Evolutionary conservation across 1,140 invertebrate genomes (phyloP).

Genomic region (Lasaia peninsularis): DNA sequence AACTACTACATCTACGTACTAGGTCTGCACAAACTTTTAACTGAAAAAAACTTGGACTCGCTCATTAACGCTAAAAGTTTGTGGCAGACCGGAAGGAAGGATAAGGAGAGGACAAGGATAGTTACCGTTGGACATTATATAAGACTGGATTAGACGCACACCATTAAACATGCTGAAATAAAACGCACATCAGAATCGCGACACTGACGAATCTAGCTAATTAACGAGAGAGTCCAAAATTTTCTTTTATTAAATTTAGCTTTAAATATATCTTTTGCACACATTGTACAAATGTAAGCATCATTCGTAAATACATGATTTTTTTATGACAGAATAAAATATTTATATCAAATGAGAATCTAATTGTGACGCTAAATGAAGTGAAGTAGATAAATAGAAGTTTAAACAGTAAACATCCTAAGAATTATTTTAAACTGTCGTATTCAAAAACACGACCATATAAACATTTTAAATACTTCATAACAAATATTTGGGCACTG

Average conservation of each 20-base stretch:
- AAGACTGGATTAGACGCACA: conserved; percentile 8
- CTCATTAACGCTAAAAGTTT: neutral
- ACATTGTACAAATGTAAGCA: too few relatives aligned
- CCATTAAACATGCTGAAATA: conserved; percentile 7
- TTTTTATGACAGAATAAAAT: too few relatives aligned
- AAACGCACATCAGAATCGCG: neutral
- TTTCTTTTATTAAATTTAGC: neutral
- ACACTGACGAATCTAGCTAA: neutral
- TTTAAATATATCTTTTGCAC: too few relatives aligned
- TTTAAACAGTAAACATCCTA: too few relatives aligned
- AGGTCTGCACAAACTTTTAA: conserved; percentile 3
- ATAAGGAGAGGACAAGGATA: neutral
- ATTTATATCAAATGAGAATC: too few relatives aligned
- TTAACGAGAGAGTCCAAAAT: neutral
- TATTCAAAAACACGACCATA: too few relatives aligned
- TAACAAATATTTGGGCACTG: too few relatives aligned
- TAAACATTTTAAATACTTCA: too few relatives aligned
- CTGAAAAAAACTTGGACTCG: neutral
- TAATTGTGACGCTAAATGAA: too few relatives aligned
- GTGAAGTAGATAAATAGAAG: too few relatives aligned
- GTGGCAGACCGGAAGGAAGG: neutral
- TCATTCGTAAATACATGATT: too few relatives aligned
- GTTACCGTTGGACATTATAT: conserved; percentile 4
- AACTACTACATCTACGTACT: neutral
- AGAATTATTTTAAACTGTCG: too few relatives aligned